Conservation (phyloP, 2,888 invertebrate genomes). For the Metacarcinus magister region DNA sequence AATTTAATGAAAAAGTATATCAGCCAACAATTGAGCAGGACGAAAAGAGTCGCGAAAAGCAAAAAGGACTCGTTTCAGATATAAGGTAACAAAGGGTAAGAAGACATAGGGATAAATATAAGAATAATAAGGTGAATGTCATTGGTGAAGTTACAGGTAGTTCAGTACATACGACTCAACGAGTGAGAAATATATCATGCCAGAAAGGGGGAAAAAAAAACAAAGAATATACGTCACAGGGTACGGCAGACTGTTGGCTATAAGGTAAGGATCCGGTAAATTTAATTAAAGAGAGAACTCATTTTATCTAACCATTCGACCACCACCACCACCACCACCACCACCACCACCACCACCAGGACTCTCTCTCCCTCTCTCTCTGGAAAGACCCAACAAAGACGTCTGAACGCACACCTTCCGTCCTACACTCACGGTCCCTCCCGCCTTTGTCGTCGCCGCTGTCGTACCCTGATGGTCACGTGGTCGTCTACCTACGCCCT, state of each 20-base stretch:
- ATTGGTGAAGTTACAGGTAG: too few relatives aligned
- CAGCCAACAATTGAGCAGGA: not conserved
- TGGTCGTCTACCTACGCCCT: not conserved
- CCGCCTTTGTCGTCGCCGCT: not conserved
- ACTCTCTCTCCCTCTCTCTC: not conserved
- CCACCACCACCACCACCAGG: not conserved
- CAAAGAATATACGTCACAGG: not conserved
- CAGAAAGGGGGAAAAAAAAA: too few relatives aligned
- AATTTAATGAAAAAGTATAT: not conserved
- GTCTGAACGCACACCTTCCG: not conserved
- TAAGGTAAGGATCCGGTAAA: not conserved
- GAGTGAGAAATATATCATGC: too few relatives aligned
- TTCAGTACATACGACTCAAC: too few relatives aligned
- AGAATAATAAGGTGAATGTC: not conserved
- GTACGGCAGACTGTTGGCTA: not conserved
- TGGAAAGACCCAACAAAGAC: not conserved
- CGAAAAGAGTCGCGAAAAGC: not conserved
- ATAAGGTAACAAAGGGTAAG: not conserved
- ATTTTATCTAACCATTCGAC: not conserved
- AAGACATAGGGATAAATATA: not conserved
- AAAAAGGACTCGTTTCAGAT: not conserved
- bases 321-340: not conserved
- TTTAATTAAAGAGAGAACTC: not conserved
- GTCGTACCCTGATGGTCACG: not conserved
- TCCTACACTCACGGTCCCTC: not conserved